Percentiles rank a stretch among this genome's conserved stretches.
phyloP scores from a whole-genome alignment of 2,888 invertebrate species.

The Phania funesta region DNA sequence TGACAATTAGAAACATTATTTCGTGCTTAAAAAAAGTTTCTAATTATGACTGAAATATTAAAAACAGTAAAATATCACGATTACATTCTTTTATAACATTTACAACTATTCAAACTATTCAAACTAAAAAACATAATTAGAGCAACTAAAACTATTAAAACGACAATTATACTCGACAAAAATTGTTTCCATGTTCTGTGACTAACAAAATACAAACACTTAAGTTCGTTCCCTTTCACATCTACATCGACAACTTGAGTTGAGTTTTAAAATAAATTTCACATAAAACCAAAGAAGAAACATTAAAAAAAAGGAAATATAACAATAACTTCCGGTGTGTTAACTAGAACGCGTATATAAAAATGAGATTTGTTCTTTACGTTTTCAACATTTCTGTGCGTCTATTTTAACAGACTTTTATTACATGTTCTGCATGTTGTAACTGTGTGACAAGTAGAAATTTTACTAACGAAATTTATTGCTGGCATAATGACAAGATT shows the following conservation, averaged over 20 bases:
- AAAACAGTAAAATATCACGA: too few relatives aligned
- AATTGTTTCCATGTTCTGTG: constrained; percentile 13
- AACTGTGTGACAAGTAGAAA: constrained; percentile 44
- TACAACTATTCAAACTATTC: not conserved
- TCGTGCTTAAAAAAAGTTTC: not conserved
- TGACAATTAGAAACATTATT: not conserved
- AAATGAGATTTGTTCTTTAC: not conserved
- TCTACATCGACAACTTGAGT: constrained; percentile 3
- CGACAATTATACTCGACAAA: not conserved
- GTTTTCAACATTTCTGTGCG: not conserved
- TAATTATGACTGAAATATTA: not conserved
- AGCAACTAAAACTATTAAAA: not conserved
- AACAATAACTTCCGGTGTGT: constrained; percentile 45
- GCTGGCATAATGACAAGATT: constrained; percentile 59
- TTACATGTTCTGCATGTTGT: constrained; percentile 48
- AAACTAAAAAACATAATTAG: constrained; percentile 1
- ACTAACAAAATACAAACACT: not conserved
- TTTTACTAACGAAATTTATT: constrained; percentile 56
- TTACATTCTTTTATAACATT: not conserved
- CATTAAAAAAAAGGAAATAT: constrained; percentile 44
- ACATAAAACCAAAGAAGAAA: not conserved
- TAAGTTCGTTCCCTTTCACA: not conserved
- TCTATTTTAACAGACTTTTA: constrained; percentile 29
- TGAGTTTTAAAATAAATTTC: not conserved
- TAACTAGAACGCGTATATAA: constrained; percentile 13